Percentiles rank a stretch among this genome's conserved stretches.
Conservation (phyloP, 2,797 vertebrate genomes). For the Pantherophis vulpinus region DNA sequence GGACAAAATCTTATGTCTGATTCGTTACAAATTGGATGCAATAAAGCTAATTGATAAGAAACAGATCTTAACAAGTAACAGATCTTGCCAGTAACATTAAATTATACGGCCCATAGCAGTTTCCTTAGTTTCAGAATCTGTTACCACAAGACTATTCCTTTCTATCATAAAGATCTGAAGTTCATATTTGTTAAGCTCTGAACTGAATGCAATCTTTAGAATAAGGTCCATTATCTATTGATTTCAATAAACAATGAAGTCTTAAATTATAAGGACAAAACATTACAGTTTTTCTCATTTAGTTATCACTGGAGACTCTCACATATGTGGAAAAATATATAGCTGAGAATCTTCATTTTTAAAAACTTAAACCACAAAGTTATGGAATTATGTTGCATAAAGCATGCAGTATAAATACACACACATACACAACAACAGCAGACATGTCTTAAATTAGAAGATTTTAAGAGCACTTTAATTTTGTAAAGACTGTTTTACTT, state of each 20-base stretch:
- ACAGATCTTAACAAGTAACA: background rate
- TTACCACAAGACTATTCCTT: background rate
- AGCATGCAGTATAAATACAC: background rate
- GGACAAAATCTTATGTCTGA: background rate
- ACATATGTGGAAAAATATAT: background rate
- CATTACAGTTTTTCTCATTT: background rate
- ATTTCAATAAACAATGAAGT: background rate
- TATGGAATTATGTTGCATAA: slow-evolving; percentile 36
- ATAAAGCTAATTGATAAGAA: background rate
- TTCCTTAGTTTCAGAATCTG: background rate
- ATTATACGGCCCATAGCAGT: background rate
- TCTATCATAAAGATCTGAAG: background rate
- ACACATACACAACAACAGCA: slow-evolving; percentile 25
- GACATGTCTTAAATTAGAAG: slow-evolving; percentile 50
- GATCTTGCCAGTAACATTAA: background rate
- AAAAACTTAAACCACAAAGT: slow-evolving; percentile 15
- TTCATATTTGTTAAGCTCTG: background rate
- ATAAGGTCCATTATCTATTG: background rate
- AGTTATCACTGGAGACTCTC: background rate
- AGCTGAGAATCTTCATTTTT: background rate
- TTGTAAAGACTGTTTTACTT: slow-evolving; percentile 47
- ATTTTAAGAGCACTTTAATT: slow-evolving; percentile 74
- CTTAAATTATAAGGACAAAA: background rate
- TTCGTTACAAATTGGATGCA: background rate
- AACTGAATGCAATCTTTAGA: background rate